Base-by-base conservation (phyloP, 1,140 invertebrate species). In the Calosoma granatense region DNA sequence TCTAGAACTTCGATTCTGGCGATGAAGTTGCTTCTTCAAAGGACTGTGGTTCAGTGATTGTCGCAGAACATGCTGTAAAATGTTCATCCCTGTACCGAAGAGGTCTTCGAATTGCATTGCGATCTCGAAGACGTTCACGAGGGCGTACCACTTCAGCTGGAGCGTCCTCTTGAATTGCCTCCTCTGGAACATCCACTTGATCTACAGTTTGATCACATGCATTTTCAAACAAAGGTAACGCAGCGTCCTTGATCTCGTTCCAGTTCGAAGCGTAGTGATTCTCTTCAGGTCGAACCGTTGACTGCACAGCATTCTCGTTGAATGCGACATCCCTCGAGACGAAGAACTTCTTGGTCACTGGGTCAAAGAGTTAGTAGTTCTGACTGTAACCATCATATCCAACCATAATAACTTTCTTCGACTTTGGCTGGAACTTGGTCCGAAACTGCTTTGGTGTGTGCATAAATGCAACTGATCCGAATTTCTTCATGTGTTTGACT, bases 261-360 rank as follows among this genome's bases (percentile, higher is more conserved):
- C 57, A 23, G n/a, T 36, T 47, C 23, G 54, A 59, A 56, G 30
- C 30, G 26, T 56, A 21, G 51, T 56, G 43, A 52, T 22, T 30
- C 12, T 43, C 51, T 20, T 53, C 17, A 52, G 15, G 20, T 56
- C 22, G 1, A 51, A 9, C 22, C 17, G 23, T 51, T 59, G 41
- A 54, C 43, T 56, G 58, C 26, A 60, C 36, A 20, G 23, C 53
- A 54, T 57, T 55, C 60, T 70, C 66, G 11, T 68, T 51, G 51
- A 71, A 71, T 55, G 62, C 59, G 2, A 68, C 65, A 64, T 67
- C 61, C 59, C 68, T 61, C 41, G 61, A 62, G 30, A 62, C 57
- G 6, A 64, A 36, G 41, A 64, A 59, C 61, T 64, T 62, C 36
- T 59, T 61, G 36, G 55, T 64, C 58, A 56, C 53, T 41, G 60